Evolutionary conservation across 2,113 vertebrate species (phyloP).

Genomic region (Sardina pilchardus): DNA sequence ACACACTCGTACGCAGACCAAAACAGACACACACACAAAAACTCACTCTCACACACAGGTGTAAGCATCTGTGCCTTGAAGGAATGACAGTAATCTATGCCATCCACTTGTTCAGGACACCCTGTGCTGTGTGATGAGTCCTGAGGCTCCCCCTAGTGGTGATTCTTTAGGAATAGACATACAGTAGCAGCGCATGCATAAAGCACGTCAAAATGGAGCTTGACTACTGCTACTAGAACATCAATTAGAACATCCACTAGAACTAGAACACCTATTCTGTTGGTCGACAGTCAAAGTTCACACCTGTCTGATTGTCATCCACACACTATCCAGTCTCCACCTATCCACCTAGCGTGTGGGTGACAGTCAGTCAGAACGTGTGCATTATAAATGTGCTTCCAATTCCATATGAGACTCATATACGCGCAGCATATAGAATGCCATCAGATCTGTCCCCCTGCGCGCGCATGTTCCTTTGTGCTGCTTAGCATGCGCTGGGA

Average conservation of each 20-base stretch:
- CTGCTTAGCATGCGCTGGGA: not conserved
- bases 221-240: not conserved
- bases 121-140: not conserved
- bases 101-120: not conserved
- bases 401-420: not conserved
- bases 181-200: not conserved
- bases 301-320: too few relatives aligned
- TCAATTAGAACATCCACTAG: too few relatives aligned
- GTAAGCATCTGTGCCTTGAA: not conserved
- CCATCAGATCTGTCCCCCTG: not conserved
- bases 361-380: not conserved
- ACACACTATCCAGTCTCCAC: too few relatives aligned
- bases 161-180: not conserved
- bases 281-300: too few relatives aligned
- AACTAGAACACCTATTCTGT: too few relatives aligned
- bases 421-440: not conserved
- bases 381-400: not conserved
- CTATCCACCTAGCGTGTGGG: not conserved
- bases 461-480: not conserved
- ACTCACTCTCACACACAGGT: not conserved
- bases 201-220: not conserved
- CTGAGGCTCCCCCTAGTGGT: not conserved
- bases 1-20: constrained; percentile 1
- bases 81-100: not conserved
- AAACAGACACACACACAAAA: not conserved